A percentile compares a stretch with the other conserved stretches of the same genome.
Conservation (phyloP, 2,113 vertebrate species). For the Amia ocellicauda region DNA sequence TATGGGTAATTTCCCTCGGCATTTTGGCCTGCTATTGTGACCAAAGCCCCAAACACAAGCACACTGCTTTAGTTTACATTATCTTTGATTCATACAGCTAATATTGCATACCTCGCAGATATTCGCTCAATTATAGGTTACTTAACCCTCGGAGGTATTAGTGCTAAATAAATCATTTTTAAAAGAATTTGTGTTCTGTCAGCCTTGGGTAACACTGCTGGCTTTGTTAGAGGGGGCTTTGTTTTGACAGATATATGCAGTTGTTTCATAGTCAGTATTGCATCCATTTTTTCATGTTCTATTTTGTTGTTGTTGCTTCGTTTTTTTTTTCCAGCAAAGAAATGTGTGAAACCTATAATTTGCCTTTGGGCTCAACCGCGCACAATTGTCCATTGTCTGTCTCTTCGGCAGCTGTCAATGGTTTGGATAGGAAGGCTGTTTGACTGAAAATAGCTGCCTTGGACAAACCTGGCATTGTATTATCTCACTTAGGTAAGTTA, state of each 20-base stretch:
- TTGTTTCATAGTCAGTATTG: too few species aligned
- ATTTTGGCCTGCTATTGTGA: too few species aligned
- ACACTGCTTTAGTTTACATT: too few species aligned
- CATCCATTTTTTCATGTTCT: too few species aligned
- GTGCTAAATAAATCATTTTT: constrained; percentile 53
- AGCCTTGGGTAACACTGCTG: constrained; percentile 45
- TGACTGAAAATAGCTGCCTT: constrained; percentile 8
- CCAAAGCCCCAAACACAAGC: too few species aligned
- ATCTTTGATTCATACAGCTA: too few species aligned
- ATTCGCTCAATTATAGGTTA: constrained; percentile 28
- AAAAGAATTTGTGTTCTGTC: constrained; percentile 39
- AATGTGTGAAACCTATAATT: constrained; percentile 47
- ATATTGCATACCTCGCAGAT: constrained; percentile 10
- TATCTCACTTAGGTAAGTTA: too few species aligned
- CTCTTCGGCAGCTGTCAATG: constrained; percentile 34
- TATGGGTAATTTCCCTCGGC: too few species aligned
- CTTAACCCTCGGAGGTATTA: constrained; percentile 37
- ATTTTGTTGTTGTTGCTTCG: constrained; percentile 39
- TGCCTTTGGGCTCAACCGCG: constrained; percentile 39
- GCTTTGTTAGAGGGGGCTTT: constrained; percentile 48
- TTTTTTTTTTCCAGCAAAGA: constrained; percentile 46
- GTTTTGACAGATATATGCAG: constrained; percentile 48
- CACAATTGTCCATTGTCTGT: constrained; percentile 60
- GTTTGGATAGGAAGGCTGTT: constrained; percentile 14
- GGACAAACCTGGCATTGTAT: too few species aligned